Evolutionary conservation across 2,113 vertebrate genomes (phyloP).

Genomic region (Charina bottae): DNA sequence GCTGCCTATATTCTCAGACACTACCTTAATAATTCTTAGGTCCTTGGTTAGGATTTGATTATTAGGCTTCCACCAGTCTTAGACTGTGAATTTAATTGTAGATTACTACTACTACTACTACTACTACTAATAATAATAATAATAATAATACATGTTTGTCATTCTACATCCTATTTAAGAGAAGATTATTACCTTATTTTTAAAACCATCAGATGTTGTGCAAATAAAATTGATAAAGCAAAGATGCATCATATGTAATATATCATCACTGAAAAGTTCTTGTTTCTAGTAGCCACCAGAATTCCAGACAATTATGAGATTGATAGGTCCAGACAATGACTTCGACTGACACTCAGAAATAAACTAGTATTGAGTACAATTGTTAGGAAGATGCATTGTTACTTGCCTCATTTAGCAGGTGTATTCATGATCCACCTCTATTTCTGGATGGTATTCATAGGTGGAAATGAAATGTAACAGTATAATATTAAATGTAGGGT

Average conservation of each 20-base stretch:
- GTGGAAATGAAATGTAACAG: slow-evolving; percentile 37
- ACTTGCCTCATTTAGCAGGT: background rate
- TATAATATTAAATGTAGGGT: background rate
- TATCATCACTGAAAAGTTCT: background rate
- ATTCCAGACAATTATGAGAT: background rate
- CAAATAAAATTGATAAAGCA: background rate
- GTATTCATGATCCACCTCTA: background rate
- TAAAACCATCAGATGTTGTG: background rate
- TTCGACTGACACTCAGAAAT: background rate
- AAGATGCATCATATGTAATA: background rate
- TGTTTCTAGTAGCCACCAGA: background rate
- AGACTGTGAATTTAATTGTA: too few species aligned
- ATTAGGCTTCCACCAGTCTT: too few species aligned
- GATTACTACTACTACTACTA: too few species aligned
- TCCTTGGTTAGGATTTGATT: too few species aligned
- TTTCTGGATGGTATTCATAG: background rate
- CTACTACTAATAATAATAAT: too few species aligned
- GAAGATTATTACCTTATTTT: background rate
- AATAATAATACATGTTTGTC: too few species aligned
- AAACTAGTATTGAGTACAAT: background rate
- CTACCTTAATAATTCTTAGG: too few species aligned
- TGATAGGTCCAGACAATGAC: background rate
- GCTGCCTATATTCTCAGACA: too few species aligned
- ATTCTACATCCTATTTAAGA: too few species aligned
- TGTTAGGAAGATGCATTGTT: background rate